Conservation (phyloP, 2,888 invertebrate species). For the Oligia fasciuncula region DNA sequence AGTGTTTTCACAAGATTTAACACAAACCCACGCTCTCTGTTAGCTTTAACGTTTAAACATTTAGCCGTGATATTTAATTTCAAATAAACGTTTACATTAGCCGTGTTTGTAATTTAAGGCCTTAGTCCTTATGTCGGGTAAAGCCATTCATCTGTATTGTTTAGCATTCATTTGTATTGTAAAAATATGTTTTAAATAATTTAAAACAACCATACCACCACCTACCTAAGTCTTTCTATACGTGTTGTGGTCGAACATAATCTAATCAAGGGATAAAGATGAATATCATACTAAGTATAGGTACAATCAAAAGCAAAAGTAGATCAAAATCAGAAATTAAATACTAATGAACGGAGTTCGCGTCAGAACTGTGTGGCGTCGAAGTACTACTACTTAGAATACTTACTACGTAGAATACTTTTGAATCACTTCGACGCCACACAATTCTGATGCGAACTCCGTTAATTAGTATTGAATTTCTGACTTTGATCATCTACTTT, state of each 20-base stretch:
- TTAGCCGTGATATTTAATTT: conserved; percentile 40
- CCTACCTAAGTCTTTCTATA: not conserved
- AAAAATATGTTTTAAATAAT: conserved; percentile 1
- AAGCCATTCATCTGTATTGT: not conserved
- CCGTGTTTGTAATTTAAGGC: conserved; percentile 17
- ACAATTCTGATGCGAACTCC: no score
- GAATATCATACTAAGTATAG: conserved; percentile 9
- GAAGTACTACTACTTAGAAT: no score
- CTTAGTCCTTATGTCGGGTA: conserved; percentile 3
- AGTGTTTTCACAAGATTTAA: conserved; percentile 29
- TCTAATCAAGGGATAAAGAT: conserved; percentile 42
- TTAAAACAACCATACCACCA: not conserved
- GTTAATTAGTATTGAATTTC: no score
- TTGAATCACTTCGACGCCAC: no score
- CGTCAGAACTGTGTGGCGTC: no score
- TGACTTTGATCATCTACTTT: no score
- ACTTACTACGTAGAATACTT: no score
- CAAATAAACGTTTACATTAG: conserved; percentile 30
- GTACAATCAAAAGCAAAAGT: not conserved
- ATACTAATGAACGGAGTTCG: no score
- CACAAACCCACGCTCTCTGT: conserved; percentile 2
- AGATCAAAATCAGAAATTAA: no score
- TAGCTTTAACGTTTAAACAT: conserved; percentile 37
- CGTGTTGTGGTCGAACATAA: not conserved
- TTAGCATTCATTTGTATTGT: not conserved